Conservation (phyloP, 2,113 vertebrate genomes). For the Pachyramphus minor region DNA sequence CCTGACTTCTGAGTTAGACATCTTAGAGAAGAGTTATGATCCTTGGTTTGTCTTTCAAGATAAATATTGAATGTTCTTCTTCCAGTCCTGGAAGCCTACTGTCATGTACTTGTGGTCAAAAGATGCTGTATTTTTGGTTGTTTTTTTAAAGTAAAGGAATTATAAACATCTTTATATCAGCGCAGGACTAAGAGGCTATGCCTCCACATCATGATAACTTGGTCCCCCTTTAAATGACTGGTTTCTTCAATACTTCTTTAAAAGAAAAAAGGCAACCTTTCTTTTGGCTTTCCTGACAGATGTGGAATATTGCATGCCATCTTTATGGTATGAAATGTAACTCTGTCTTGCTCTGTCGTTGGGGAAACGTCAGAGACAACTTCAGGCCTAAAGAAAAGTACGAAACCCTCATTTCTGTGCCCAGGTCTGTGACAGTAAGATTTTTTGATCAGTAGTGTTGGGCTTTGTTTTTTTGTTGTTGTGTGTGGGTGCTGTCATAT, state of each 20-base stretch:
- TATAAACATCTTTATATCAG: neutral
- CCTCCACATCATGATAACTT: neutral
- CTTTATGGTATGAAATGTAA: neutral
- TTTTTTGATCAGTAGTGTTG: neutral
- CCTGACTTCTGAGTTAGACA: neutral
- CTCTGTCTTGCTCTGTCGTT: neutral
- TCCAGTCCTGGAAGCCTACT: neutral
- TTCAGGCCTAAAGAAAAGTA: neutral
- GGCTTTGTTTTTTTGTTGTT: neutral
- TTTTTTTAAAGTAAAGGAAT: neutral
- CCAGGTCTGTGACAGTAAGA: neutral
- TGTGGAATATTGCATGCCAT: neutral
- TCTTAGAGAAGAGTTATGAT: neutral
- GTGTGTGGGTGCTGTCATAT: neutral
- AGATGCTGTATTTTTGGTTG: neutral
- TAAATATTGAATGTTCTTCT: neutral
- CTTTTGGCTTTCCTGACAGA: neutral
- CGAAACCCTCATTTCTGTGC: neutral
- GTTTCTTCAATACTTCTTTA: neutral
- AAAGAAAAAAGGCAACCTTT: neutral
- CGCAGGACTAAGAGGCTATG: neutral
- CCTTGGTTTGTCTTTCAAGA: neutral
- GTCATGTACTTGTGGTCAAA: neutral
- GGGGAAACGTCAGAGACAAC: neutral
- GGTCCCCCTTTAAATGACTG: neutral